phyloP scores from a whole-genome alignment of 2,888 invertebrate species.

The Lithophane semibrunnea region DNA sequence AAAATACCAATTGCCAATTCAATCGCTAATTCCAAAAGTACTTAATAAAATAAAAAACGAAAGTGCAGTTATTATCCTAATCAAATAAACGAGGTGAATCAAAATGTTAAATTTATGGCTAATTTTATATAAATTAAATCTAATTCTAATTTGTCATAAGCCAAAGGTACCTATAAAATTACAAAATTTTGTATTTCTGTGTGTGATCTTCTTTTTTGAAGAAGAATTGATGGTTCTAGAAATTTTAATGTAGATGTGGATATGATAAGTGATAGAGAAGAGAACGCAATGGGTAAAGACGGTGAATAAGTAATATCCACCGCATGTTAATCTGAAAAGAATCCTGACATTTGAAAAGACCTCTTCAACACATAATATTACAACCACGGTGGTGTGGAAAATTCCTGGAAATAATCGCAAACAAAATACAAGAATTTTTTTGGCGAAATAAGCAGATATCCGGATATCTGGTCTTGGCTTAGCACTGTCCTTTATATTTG shows the following conservation, averaged over 20 bases:
- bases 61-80: conserved; percentile 55
- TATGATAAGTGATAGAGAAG: conserved; percentile 42
- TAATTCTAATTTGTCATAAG: conserved; percentile 62
- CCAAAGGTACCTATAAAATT: conserved; percentile 35
- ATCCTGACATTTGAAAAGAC: conserved; percentile 38
- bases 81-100: conserved; percentile 42
- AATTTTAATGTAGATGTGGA: conserved; percentile 35
- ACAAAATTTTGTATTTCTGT: conserved; percentile 42
- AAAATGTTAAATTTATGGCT: conserved; percentile 43
- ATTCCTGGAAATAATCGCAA: conserved; percentile 32
- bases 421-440: conserved; percentile 7
- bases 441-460: neutral
- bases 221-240: conserved; percentile 31
- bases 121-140: conserved; percentile 49
- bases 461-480: neutral
- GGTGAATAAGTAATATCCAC: conserved; percentile 11
- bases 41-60: conserved; percentile 43
- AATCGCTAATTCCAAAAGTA: conserved; percentile 45
- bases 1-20: conserved; percentile 35
- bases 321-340: conserved; percentile 35
- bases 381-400: neutral
- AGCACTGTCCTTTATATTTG: neutral
- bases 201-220: conserved; percentile 44
- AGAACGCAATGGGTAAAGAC: conserved; percentile 21
- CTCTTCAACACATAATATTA: conserved; percentile 15